Base-by-base conservation (phyloP, 2,797 vertebrate genomes). In the Phrynocephalus vlangalii region DNA sequence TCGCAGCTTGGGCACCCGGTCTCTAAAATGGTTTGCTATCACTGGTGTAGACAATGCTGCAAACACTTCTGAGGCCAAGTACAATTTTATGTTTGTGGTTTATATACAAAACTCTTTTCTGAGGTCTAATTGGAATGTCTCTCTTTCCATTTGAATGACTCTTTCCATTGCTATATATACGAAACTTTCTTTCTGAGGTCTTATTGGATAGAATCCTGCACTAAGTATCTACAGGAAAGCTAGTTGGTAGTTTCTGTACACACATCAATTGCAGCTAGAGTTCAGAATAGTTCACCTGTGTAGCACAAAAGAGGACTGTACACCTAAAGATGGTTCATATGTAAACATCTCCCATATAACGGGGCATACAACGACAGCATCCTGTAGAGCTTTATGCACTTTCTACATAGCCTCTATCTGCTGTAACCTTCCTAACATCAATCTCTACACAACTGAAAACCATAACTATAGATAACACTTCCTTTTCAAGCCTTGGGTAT, bases 41-140 rank as follows among this genome's bases (percentile, higher is more conserved):
- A 44, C 38, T 44, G 38, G 38, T 44, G 5, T 44, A 89, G 11
- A 15, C 28, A 88, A 89, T 86, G 52, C 33, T 82, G 3, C 73
- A 90, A 84, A 24, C 67, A 91, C 50, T 20, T 76, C 75, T 87
- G 88, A 87, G 76, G 26, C 7, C 84, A 92, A 1, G 20, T 88
- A 89, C 30, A 86, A 68, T 8, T 2, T 16, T 30, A 16, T 76
- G 60, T 77, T 48, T 22, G 5, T 83, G 72, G 22, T 22, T 66
- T 6, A 81, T 3, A 80, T 3, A 85, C 79, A 93, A 90, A 76
- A n/a, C 20, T n/a, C n/a, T 60, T 68, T 89, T 73, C 67, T 72
- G 67, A 72, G 50, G 50, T 56, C 15, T 28, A 78, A 33, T 30
- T n/a, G 28, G 60, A 68, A n/a, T 15, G 22, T 85, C 24, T n/a